Percentiles rank a stretch among this genome's conserved stretches.
Evolutionary conservation across 2,888 invertebrate species (phyloP).

Genomic region (Tinea semifulvella): DNA sequence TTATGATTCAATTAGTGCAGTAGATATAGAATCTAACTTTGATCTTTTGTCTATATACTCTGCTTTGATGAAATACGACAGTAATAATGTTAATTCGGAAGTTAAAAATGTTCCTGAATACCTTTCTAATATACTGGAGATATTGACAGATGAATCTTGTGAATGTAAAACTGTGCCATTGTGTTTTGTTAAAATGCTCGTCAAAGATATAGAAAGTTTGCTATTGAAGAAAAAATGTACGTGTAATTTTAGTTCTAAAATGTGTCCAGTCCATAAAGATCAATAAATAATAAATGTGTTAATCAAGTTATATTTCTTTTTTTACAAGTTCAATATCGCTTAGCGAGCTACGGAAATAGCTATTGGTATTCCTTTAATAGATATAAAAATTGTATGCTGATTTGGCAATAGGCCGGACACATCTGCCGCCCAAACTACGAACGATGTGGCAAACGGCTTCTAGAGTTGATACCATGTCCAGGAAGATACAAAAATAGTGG

Average conservation of each 20-base stretch:
- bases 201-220: constrained; percentile 47
- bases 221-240: constrained; percentile 40
- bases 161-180: constrained; percentile 47
- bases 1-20: neutral
- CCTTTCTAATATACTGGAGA: neutral
- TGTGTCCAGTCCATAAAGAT: constrained; percentile 29
- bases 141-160: constrained; percentile 26
- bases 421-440: too few relatives aligned
- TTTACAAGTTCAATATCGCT: too few relatives aligned
- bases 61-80: neutral
- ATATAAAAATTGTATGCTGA: too few relatives aligned
- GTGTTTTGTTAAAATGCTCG: constrained; percentile 56
- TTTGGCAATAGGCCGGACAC: too few relatives aligned
- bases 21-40: neutral
- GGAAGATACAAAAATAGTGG: too few relatives aligned
- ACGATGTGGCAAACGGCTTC: too few relatives aligned
- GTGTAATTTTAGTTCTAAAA: constrained; percentile 42
- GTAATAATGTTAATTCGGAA: neutral
- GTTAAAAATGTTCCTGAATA: neutral
- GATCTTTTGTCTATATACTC: neutral
- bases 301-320: too few relatives aligned
- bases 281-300: too few relatives aligned
- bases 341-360: too few relatives aligned
- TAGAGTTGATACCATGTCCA: too few relatives aligned
- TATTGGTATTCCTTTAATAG: too few relatives aligned